phyloP scores from a whole-genome alignment of 2,797 vertebrate genomes.

The Sebastolobus alascanus region DNA sequence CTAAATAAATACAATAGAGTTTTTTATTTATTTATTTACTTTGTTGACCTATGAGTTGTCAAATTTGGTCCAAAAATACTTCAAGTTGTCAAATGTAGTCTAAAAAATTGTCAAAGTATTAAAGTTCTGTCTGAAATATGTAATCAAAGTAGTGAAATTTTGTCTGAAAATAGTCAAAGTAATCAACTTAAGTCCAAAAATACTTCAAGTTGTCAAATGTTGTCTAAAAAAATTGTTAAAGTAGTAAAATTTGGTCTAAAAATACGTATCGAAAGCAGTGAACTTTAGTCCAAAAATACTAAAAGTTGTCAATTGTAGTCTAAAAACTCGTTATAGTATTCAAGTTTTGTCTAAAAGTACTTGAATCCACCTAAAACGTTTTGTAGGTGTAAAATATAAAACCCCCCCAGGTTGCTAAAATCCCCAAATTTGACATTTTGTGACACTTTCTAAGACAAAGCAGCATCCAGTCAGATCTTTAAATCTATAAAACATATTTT shows the following conservation, averaged over 20 bases:
- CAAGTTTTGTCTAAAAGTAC: not conserved
- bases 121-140: not conserved
- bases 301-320: not conserved
- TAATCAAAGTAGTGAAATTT: no score
- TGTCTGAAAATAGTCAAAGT: no score
- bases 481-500: conserved; percentile 24
- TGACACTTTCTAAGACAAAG: conserved; percentile 24
- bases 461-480: conserved; percentile 33
- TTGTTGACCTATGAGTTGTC: not conserved
- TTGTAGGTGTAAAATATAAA: not conserved
- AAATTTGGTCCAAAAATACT: no score
- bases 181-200: no score
- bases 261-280: no score
- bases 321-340: not conserved
- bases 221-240: no score
- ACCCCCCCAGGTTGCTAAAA: not conserved
- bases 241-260: no score
- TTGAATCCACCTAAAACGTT: not conserved
- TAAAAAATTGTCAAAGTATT: not conserved
- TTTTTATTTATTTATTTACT: not conserved
- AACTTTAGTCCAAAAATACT: no score
- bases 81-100: not conserved
- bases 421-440: not conserved
- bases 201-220: no score
- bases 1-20: not conserved